These are phyloP conservation scores for Tenrec ecaudatus DNA, from an alignment of 2,113 vertebrate genomes.

Conservation along the genomic window DNA sequence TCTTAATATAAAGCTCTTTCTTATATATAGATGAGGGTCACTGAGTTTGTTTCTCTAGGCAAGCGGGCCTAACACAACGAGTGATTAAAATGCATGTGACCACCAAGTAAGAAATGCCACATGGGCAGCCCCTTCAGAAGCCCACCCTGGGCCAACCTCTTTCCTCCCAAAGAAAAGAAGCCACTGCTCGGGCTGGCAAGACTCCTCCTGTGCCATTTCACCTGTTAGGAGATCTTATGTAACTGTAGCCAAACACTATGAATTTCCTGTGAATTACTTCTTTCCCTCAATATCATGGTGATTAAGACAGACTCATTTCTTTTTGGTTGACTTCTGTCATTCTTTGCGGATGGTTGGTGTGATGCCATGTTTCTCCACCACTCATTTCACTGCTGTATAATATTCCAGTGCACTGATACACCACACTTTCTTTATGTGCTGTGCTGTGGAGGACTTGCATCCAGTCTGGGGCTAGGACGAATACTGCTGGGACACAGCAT, in stretches of 20 bases:
- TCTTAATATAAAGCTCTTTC: too few relatives aligned
- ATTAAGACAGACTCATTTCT: not conserved
- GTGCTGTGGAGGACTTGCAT: not conserved
- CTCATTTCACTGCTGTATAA: not conserved
- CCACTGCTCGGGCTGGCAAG: not conserved
- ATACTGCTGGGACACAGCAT: not conserved
- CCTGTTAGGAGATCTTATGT: not conserved
- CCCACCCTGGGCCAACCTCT: fast-evolving
- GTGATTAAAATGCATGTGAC: too few relatives aligned
- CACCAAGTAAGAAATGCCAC: not conserved
- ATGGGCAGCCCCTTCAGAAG: not conserved
- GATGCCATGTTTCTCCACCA: not conserved
- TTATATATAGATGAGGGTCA: too few relatives aligned
- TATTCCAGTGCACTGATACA: not conserved
- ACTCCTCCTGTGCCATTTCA: not conserved
- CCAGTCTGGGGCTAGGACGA: not conserved
- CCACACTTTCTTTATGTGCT: not conserved
- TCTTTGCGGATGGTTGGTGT: not conserved
- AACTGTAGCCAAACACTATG: not conserved
- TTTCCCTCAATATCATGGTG: not conserved
- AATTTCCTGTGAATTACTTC: not conserved
- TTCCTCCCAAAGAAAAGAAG: not conserved
- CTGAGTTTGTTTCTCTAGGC: too few relatives aligned
- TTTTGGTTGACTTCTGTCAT: not conserved
- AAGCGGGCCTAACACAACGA: too few relatives aligned